Percentiles rank a stretch among this genome's conserved stretches.
Evolutionary conservation across 2,113 vertebrate genomes (phyloP).

Genomic region (Scomber colias): DNA sequence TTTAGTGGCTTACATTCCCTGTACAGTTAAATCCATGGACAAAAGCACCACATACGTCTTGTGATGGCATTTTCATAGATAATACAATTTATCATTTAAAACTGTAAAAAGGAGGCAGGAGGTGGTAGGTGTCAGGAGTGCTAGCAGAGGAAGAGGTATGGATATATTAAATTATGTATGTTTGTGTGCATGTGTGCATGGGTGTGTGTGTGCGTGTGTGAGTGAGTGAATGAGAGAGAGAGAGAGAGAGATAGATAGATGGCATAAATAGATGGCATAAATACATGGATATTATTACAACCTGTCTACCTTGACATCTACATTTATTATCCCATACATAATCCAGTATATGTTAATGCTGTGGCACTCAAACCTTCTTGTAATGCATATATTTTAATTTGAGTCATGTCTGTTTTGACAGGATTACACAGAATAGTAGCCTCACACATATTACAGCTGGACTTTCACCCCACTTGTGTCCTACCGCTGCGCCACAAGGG

Average conservation of each 20-base stretch:
- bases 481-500: constrained; percentile 38
- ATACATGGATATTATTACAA: too few relatives aligned
- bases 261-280: too few relatives aligned
- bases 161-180: constrained; percentile 35
- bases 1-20: constrained; percentile 7
- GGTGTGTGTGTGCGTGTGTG: neutral
- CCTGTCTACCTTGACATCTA: too few relatives aligned
- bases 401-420: constrained; percentile 5
- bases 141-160: constrained; percentile 8
- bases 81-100: constrained; percentile 39
- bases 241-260: too few relatives aligned
- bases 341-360: constrained; percentile 8
- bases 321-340: constrained; percentile 7
- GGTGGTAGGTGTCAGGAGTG: constrained; percentile 8
- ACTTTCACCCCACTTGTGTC: constrained; percentile 32
- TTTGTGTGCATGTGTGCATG: neutral
- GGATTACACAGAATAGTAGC: constrained; percentile 6
- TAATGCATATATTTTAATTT: constrained; percentile 7
- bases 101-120: constrained; percentile 21
- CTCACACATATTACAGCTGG: constrained; percentile 23
- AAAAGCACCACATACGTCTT: constrained; percentile 33
- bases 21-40: constrained; percentile 22
- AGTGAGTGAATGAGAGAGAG: too few relatives aligned
- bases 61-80: constrained; percentile 40
- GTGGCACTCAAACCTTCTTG: neutral